Conservation (phyloP, 2,888 invertebrate genomes). For the Mimas tiliae region DNA sequence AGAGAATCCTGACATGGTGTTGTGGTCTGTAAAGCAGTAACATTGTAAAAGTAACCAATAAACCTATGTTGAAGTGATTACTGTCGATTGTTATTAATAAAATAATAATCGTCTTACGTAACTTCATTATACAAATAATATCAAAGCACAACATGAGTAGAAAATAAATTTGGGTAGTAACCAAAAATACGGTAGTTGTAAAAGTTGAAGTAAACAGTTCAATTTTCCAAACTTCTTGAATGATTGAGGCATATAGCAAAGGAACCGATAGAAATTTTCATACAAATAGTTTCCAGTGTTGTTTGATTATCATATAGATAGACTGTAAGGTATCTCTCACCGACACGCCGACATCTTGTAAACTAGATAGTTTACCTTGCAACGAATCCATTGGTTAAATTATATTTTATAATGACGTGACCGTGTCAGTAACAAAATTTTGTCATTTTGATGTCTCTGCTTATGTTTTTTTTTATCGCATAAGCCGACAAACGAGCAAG, state of each 20-base stretch:
- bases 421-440: background rate
- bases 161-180: background rate
- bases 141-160: too few relatives aligned
- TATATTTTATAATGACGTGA: constrained; percentile 17
- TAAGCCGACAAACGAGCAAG: too few relatives aligned
- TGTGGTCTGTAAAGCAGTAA: too few relatives aligned
- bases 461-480: too few relatives aligned
- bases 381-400: constrained; percentile 1
- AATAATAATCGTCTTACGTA: too few relatives aligned
- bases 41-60: too few relatives aligned
- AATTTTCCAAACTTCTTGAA: constrained; percentile 29
- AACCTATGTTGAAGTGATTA: too few relatives aligned
- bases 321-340: constrained; percentile 32
- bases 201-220: background rate
- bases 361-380: background rate
- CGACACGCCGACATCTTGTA: background rate
- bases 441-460: background rate
- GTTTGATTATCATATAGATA: constrained; percentile 68
- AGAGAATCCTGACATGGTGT: too few relatives aligned
- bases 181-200: background rate
- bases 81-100: too few relatives aligned
- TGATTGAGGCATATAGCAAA: constrained; percentile 51
- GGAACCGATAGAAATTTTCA: constrained; percentile 55
- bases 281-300: constrained; percentile 62
- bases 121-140: too few relatives aligned